phyloP scores from a whole-genome alignment of 2,888 invertebrate species.

The Brachypalpus laphriformis region DNA sequence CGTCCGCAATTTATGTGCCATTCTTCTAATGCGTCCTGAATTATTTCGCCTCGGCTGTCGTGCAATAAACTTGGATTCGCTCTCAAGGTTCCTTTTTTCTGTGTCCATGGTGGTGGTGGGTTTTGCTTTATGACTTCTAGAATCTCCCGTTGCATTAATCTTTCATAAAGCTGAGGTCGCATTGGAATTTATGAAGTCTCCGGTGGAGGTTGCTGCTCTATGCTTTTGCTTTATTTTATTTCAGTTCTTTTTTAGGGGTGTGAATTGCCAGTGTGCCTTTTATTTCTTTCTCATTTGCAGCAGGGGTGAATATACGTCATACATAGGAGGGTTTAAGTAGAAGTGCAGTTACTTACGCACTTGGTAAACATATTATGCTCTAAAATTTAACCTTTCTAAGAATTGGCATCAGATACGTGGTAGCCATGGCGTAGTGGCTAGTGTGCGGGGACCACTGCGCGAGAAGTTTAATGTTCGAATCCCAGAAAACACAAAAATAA shows the following conservation, averaged over 20 bases:
- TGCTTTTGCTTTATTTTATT: conserved; percentile 58
- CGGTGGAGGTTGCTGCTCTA: conserved; percentile 29
- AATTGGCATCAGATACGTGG: too few relatives aligned
- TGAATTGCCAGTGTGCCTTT: conserved; percentile 53
- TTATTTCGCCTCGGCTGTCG: conserved; percentile 67
- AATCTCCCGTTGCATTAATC: conserved; percentile 72
- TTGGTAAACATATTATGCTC: too few relatives aligned
- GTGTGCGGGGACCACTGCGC: too few relatives aligned
- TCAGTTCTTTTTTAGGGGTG: conserved; percentile 57
- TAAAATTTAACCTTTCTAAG: too few relatives aligned
- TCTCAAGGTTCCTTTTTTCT: conserved; percentile 32
- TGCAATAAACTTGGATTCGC: conserved; percentile 71
- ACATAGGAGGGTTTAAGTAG: neutral
- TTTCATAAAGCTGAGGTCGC: conserved; percentile 72
- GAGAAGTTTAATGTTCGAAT: too few relatives aligned
- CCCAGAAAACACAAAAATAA: too few relatives aligned
- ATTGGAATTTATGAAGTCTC: conserved; percentile 70
- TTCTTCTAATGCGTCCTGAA: conserved; percentile 74
- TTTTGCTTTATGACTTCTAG: conserved; percentile 73
- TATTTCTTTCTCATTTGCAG: conserved; percentile 26
- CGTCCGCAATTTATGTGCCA: conserved; percentile 70
- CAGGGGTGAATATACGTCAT: conserved; percentile 3
- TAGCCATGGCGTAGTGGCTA: too few relatives aligned
- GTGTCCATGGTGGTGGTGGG: conserved; percentile 41
- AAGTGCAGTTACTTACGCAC: conserved; percentile 20